Percentiles rank a stretch among this genome's conserved stretches.
phyloP scores from a whole-genome alignment of 2,888 invertebrate species.

The Dynastes hyllus region DNA sequence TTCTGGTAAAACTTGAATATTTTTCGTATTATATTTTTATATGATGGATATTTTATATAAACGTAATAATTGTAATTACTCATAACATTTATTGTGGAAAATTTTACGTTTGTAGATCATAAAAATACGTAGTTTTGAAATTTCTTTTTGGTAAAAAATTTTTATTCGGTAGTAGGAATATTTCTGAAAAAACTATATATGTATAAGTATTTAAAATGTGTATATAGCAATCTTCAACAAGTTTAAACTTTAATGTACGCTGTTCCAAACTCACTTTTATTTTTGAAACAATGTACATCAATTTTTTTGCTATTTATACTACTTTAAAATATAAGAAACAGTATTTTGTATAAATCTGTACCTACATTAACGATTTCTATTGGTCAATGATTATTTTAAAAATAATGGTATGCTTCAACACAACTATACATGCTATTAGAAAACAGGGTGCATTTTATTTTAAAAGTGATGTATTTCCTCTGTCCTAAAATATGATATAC shows the following conservation, averaged over 20 bases:
- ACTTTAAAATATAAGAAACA: slow-evolving; percentile 17
- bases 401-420: not conserved
- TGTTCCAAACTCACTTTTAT: not conserved
- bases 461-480: not conserved
- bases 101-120: not conserved
- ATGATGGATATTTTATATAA: not conserved
- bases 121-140: not conserved
- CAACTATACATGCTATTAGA: not conserved
- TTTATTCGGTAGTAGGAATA: not conserved
- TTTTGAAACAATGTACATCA: slow-evolving; percentile 8
- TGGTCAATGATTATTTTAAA: not conserved
- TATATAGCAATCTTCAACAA: not conserved
- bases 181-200: too few relatives aligned
- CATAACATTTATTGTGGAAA: not conserved
- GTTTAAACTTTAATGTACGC: not conserved
- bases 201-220: not conserved
- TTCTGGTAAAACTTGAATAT: not conserved
- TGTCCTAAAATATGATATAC: too few relatives aligned
- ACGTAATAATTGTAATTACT: not conserved
- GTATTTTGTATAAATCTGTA: slow-evolving; percentile 13
- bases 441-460: slow-evolving; percentile 36
- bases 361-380: slow-evolving; percentile 13
- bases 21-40: not conserved
- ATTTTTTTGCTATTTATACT: slow-evolving; percentile 23
- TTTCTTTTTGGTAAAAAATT: not conserved